A percentile compares a stretch with the other conserved stretches of the same genome.
Evolutionary conservation across 1,140 invertebrate genomes (phyloP).

Genomic region (Stegodyphus mimosarum): DNA sequence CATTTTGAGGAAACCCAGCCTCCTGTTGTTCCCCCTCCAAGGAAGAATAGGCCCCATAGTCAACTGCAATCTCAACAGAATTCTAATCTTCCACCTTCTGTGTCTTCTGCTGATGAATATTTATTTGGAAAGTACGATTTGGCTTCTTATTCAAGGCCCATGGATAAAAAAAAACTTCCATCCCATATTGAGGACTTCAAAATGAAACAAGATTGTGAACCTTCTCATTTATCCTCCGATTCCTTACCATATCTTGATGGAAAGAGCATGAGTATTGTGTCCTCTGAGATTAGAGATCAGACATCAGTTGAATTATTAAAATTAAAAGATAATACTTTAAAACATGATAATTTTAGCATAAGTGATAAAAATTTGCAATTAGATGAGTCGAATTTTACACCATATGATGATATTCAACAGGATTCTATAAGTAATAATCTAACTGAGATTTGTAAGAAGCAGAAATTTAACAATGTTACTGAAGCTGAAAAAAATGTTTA

Average conservation of each 20-base stretch:
- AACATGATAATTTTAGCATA: not conserved
- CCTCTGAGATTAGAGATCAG: conserved; percentile 48
- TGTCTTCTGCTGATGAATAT: conserved; percentile 29
- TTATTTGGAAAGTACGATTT: conserved; percentile 25
- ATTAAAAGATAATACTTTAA: not conserved
- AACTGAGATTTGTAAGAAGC: too few species aligned
- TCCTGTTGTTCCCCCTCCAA: conserved; percentile 27
- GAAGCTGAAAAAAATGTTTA: too few species aligned
- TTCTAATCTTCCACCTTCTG: not conserved
- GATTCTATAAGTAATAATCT: too few species aligned
- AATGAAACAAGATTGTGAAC: conserved; percentile 41
- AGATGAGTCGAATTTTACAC: too few species aligned
- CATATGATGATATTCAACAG: too few species aligned
- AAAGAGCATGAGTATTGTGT: not conserved
- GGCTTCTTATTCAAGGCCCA: not conserved
- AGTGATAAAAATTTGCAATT: not conserved
- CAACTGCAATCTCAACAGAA: not conserved
- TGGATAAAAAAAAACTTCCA: conserved; percentile 60
- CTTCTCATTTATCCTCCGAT: conserved; percentile 29
- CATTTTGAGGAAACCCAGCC: conserved; percentile 38
- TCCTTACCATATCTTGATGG: conserved; percentile 6
- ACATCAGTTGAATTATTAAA: not conserved
- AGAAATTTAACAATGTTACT: too few species aligned
- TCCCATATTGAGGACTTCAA: conserved; percentile 48
- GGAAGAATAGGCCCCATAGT: conserved; percentile 7